A percentile compares a stretch with the other conserved stretches of the same genome.
Evolutionary conservation across 2,113 vertebrate species (phyloP).

Genomic region (Falco punctatus): DNA sequence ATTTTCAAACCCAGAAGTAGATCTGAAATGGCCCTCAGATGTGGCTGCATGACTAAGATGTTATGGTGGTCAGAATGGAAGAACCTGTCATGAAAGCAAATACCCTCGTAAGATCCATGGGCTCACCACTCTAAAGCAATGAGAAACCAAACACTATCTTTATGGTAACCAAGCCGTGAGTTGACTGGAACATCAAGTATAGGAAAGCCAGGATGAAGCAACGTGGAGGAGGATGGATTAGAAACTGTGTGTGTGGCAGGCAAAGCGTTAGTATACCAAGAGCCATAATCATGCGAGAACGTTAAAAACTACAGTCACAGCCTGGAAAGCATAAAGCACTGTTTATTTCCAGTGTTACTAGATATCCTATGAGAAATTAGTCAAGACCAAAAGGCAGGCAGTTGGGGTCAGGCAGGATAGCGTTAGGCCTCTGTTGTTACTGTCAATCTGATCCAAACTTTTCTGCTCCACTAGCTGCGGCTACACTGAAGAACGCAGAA

Average conservation of each 20-base stretch:
- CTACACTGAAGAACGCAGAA: not conserved
- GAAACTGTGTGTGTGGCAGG: not conserved
- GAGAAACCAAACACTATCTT: conserved; percentile 56
- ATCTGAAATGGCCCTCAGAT: not conserved
- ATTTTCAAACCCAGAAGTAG: not conserved
- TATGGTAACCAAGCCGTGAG: not conserved
- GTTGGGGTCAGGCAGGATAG: conserved; percentile 65
- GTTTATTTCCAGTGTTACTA: not conserved
- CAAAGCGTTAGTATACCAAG: conserved; percentile 7
- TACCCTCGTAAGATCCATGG: not conserved
- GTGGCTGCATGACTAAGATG: not conserved
- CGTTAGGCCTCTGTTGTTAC: conserved; percentile 44
- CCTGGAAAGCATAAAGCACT: not conserved
- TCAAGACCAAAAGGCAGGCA: conserved; percentile 40
- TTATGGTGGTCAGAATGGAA: not conserved
- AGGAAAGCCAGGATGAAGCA: not conserved
- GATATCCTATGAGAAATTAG: not conserved
- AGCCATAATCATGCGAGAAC: conserved; percentile 38
- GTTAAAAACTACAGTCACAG: not conserved
- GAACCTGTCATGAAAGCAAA: not conserved
- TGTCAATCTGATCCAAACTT: conserved; percentile 10
- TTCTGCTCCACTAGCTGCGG: conserved; percentile 6
- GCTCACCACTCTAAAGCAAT: conserved; percentile 48
- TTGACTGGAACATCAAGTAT: not conserved
- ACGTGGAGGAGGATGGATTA: not conserved